These are phyloP conservation scores for Orussus abietinus DNA, from an alignment of 1,140 invertebrate species.

Conservation along the genomic window DNA sequence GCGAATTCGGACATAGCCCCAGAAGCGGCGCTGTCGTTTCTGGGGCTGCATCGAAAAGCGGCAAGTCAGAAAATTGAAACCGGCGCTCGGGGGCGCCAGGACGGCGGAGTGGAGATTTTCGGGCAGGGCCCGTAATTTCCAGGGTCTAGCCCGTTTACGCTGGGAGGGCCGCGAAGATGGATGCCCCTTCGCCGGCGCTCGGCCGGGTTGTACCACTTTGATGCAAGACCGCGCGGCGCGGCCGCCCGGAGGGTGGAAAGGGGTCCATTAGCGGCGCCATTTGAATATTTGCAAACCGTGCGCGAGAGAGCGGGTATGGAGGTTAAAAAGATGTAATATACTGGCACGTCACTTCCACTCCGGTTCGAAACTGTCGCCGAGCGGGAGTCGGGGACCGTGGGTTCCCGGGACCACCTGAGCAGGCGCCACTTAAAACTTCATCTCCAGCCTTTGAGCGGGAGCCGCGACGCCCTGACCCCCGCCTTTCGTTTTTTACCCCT, in stretches of 20 bases:
- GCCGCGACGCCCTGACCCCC: no score
- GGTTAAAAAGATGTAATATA: slow-evolving; percentile 50
- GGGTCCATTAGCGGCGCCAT: slow-evolving; percentile 49
- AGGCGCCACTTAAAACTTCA: slow-evolving; percentile 34
- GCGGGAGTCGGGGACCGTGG: slow-evolving; percentile 11
- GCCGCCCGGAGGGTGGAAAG: slow-evolving; percentile 14
- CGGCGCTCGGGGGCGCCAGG: no score
- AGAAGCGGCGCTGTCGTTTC: no score
- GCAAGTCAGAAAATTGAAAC: no score
- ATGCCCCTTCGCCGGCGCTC: slow-evolving; percentile 35
- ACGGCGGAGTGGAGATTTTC: slow-evolving; percentile 32
- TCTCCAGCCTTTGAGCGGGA: slow-evolving; percentile 17
- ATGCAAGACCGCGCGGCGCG: slow-evolving; percentile 35
- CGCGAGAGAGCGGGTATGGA: slow-evolving; percentile 31
- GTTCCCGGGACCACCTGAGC: slow-evolving; percentile 29
- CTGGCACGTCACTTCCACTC: slow-evolving; percentile 42
- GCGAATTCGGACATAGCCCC: no score
- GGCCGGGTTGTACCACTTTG: slow-evolving; percentile 39
- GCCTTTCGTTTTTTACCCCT: no score
- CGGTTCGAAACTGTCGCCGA: slow-evolving; percentile 39
- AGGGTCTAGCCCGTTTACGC: slow-evolving; percentile 33
- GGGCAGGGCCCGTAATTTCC: slow-evolving; percentile 46
- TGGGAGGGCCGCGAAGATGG: slow-evolving; percentile 38
- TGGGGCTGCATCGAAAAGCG: no score
- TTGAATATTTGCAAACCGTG: slow-evolving; percentile 53